Percentiles rank a stretch among this genome's conserved stretches.
These are phyloP conservation scores for Andrena trimmerana DNA, from an alignment of 2,888 invertebrate genomes.

Conservation along the genomic window DNA sequence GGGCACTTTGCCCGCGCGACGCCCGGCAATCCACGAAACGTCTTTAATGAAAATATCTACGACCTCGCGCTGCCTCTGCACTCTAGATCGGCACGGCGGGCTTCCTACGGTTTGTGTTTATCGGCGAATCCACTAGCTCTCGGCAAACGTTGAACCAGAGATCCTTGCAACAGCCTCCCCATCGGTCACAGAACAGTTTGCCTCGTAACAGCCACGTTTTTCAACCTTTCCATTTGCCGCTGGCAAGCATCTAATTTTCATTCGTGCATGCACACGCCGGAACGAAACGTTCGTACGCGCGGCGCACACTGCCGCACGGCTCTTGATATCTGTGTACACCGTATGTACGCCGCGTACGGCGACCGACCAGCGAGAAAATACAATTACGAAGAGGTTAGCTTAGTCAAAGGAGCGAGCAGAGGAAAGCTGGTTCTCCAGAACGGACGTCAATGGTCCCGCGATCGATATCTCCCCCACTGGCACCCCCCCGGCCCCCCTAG, in stretches of 20 bases:
- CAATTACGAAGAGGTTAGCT: slow-evolving; percentile 58
- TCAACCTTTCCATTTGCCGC: slow-evolving; percentile 20
- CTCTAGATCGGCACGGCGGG: neutral
- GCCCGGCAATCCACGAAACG: neutral
- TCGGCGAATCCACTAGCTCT: slow-evolving; percentile 21
- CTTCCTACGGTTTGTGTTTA: slow-evolving; percentile 20
- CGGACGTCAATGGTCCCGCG: slow-evolving; percentile 76
- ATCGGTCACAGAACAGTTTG: slow-evolving; percentile 34
- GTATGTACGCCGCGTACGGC: slow-evolving; percentile 6
- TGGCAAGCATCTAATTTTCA: slow-evolving; percentile 34
- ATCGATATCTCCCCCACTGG: slow-evolving; percentile 73
- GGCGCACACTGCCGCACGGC: neutral
- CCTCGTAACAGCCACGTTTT: slow-evolving; percentile 37
- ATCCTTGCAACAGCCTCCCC: slow-evolving; percentile 28
- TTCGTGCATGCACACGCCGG: slow-evolving; percentile 22
- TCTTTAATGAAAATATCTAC: slow-evolving; percentile 11
- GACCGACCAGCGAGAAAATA: slow-evolving; percentile 46
- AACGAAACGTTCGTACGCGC: slow-evolving; percentile 5
- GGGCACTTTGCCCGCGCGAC: slow-evolving; percentile 18
- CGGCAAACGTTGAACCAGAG: slow-evolving; percentile 30
- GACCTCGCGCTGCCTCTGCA: neutral
- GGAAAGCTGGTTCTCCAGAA: slow-evolving; percentile 72
- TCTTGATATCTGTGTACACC: neutral
- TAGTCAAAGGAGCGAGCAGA: slow-evolving; percentile 54
- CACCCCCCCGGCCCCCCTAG: slow-evolving; percentile 35